Evolutionary conservation across 2,113 vertebrate species (phyloP), one percentile per base, ranked within the genome.

Genomic region (Perca schrenkii): DNA sequence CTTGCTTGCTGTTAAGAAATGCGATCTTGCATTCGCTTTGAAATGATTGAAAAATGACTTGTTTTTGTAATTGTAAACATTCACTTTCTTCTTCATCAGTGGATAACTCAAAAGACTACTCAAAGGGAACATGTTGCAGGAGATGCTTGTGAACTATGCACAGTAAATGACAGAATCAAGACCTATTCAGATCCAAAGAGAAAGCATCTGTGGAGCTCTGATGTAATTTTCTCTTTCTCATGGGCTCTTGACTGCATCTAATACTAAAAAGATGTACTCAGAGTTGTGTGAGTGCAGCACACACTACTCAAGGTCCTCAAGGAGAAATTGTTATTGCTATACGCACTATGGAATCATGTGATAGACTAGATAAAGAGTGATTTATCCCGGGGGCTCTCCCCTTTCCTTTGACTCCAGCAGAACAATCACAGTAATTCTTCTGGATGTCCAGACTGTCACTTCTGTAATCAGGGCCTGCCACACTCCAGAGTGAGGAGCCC

Each of bases 381-480:
- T 90, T 88, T 77, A 84, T 90, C 86, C 78, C 21, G 1, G 47
- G 3, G 74, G 63, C 61, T 57, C 83, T 81, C 74, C 60, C 80
- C 46, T 75, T 88, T 66, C 70, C 66, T 89, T 79, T 76, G 77
- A 88, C 82, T 92, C 82, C 87, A 72, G 57, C 60, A 78, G 88
- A 93, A 90, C 87, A 91, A 85, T 88, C 74, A 53, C 71, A 73
- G 91, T 77, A 80, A 83, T 91, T 91, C 75, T 82, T 91, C 75
- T 72, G 80, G 81, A 91, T 84, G 90, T 92, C 86, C 84, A 83
- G 78, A 90, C 89, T 90, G 88, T 92, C 92, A 92, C 88, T 85
- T 83, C 19, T 49, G 62, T 94, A 93, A 95, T 93, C 92, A 91
- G 81, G 80, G 86, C 83, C 91, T 91, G 91, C 85, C 93, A 89